Evolutionary conservation across 2,797 vertebrate species (phyloP), one percentile per base, ranked within the genome.

Genomic region (Catamblyrhynchus diadema): DNA sequence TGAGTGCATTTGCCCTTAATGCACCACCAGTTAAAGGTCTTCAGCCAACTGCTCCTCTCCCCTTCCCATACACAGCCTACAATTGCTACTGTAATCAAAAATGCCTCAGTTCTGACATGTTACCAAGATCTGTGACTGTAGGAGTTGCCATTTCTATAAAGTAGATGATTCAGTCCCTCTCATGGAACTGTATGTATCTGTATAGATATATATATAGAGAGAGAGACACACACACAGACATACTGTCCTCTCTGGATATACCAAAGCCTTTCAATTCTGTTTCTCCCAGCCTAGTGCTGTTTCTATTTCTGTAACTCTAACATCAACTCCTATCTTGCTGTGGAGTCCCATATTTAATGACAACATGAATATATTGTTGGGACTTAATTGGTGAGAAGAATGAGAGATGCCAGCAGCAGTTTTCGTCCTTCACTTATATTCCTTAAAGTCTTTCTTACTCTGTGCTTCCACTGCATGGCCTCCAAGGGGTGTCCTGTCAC

Each of bases 221-320:
- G 2, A n/a, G 4, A 71, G 1, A n/a, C 1, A 2, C 8, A 3
- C 12, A 62, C 1, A 44, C 2, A 41, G 4, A 56, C 1, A 2
- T 17, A n/a, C 45, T 79, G 45, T 57, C 14, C 39, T 70, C 12
- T 17, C 35, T 27, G 33, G 80, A 72, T 67, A 72, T 21, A 86
- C 19, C 65, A 67, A 64, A 42, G 25, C 30, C 27, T 93, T 86
- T 67, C 48, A 65, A 27, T 19, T 73, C 44, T 50, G 16, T 21
- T 81, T 81, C 57, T 69, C 27, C 20, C 45, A 90, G 37, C 13
- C 37, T 0, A 3, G 20, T 14, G 3, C n/a, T 81, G 61, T 39
- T 81, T 53, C 47, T 65, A 45, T 61, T 62, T 78, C 41, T 78
- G 10, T 3, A 9, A 14, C 39, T 92, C 56, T 64, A 50, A 71